Conservation (phyloP, 2,797 vertebrate genomes). For the Amblyopsis hoosieri region DNA sequence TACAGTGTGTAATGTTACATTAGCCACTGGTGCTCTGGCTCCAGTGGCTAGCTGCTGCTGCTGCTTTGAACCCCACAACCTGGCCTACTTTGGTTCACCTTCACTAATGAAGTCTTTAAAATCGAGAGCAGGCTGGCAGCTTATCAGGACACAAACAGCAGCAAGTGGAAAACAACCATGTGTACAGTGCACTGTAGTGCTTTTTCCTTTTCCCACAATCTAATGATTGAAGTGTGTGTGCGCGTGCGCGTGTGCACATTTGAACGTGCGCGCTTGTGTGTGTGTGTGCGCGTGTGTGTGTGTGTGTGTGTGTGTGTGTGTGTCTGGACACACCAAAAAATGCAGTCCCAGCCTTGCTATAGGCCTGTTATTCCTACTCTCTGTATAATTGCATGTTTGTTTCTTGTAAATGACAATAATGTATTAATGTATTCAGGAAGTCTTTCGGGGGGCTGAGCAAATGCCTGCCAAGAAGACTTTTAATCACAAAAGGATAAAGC, state of each 20-base stretch:
- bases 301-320: slow-evolving; percentile 5
- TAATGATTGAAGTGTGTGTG: slow-evolving; percentile 5
- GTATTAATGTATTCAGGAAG: slow-evolving; percentile 69
- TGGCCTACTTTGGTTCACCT: no score
- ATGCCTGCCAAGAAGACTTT: slow-evolving; percentile 60
- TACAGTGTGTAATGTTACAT: no score
- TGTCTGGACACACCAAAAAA: slow-evolving; percentile 24
- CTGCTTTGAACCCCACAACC: no score
- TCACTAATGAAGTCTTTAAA: no score
- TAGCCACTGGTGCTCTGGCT: no score
- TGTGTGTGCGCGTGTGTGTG: slow-evolving; percentile 16
- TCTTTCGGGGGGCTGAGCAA: slow-evolving; percentile 54
- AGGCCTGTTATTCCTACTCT: slow-evolving; percentile 46
- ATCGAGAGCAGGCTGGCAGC: no score
- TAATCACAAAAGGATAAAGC: slow-evolving; percentile 55
- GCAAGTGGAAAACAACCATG: no score
- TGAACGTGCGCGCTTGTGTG: neutral
- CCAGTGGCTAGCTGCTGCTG: no score
- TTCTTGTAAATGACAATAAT: slow-evolving; percentile 72
- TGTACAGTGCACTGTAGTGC: no score
- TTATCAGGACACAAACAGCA: no score
- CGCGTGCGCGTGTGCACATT: slow-evolving; percentile 3
- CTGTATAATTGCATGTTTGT: slow-evolving; percentile 62
- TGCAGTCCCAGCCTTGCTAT: slow-evolving; percentile 25
- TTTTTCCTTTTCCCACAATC: no score